Evolutionary conservation across 2,888 invertebrate species (phyloP), one percentile per base, ranked within the genome.

Genomic region (Eupithecia tripunctaria): DNA sequence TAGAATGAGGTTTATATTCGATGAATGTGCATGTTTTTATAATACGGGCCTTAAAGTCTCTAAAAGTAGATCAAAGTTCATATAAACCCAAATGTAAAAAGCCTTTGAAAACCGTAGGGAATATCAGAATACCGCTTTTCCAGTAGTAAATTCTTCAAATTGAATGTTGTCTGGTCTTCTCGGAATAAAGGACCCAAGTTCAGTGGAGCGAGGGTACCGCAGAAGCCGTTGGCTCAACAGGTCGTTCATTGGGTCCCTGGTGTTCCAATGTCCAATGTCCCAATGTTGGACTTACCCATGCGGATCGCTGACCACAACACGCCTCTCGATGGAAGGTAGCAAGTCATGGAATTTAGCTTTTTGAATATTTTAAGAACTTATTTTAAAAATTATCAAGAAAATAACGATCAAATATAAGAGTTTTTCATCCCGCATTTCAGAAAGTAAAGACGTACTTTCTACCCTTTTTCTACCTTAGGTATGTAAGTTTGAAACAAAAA

Each of bases 291-390:
- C 72, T 77, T 68, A 59, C 65, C 21, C 69, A 75, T 18, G 72
- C 65, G 73, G 25, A 12, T 56, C 78, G 73, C 73, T 80, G 83
- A 83, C 86, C 86, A 80, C 84, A 75, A 74, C 73, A 70, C 79
- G 74, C 80, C 81, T 81, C 82, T 81, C 87, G 85, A 82, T 76
- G n/a, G 21, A 25, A 14, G 7, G 7, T 47, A 10, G 59, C 60
- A 60, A 60, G 27, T 60, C 18, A 60, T 29, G 21, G 29, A 18
- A 15, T 29, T 27, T 2, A 60, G 18, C 27, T 29, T 29, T 29
- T 29, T 29, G 15, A 18, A 51, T 51, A 5, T 25, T n/a, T 21
- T 10, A 51, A 10, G 21, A 41, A 41, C 5, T 15, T 14, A 14
- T 14, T 36, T 1, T 8, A 36, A 32, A n/a, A n/a, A n/a, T n/a